Base-by-base conservation (phyloP, 2,797 vertebrate genomes). In the Lerista edwardsae region DNA sequence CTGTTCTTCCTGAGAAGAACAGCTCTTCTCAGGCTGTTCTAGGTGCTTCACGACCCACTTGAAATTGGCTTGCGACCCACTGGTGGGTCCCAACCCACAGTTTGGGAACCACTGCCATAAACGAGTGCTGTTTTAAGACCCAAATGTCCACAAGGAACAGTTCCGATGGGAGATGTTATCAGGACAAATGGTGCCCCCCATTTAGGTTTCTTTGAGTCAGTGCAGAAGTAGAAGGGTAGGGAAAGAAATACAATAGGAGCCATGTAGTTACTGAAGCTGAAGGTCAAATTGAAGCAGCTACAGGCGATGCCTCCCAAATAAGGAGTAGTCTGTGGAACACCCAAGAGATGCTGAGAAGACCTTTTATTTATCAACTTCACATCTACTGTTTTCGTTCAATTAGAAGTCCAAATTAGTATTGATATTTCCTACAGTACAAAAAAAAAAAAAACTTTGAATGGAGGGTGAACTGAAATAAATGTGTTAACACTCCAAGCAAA, bases 291-390 rank as follows among this genome's bases (percentile, higher is more conserved):
- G 71, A 91, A 92, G 86, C 23, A 89, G 86, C 79, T 79, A 80
- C 27, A 87, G 87, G 91, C 93, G 89, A 92, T 82, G 89, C 75
- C 83, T 91, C 85, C 83, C 87, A 94, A 93, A 93, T 84, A 82
- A 27, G 29, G 82, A 90, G 75, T 72, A 89, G 19, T 0, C 82
- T 67, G 84, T 83, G 85, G 87, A 91, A 89, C 90, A 85, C 91
- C 82, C 88, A 91, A 85, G 86, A 86, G 90, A 92, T 75, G 57
- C 75, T 62, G 84, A 83, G 89, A 75, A 71, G n/a, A 87, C 78
- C 91, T 93, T 92, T 86, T 90, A 90, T 92, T 90, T 89, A 93
- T 91, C 93, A 93, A 92, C 85, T 91, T 92, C 92, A 92, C 89
- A 90, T 88, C 90, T 93, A 87, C 77, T 76, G 67, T 87, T 93